Conservation (phyloP, 2,888 invertebrate species). For the Polyploca ridens region DNA sequence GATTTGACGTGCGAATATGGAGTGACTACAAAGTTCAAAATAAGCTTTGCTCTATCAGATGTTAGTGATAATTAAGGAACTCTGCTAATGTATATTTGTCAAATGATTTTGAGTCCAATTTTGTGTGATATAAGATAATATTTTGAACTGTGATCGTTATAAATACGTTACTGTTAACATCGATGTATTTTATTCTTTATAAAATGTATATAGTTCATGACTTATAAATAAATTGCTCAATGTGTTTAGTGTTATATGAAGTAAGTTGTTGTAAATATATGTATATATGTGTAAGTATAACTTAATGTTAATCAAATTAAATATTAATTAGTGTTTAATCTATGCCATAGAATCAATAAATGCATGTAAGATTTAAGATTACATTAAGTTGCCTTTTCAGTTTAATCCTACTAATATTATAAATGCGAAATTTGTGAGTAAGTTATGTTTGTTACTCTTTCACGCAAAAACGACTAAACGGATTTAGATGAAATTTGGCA, state of each 20-base stretch:
- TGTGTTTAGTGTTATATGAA: background rate
- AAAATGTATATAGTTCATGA: background rate
- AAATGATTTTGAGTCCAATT: constrained; percentile 14
- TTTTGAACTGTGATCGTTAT: constrained; percentile 16
- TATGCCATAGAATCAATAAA: too few relatives aligned
- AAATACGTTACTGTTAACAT: background rate
- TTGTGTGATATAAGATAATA: constrained; percentile 15
- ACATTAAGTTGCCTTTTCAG: too few relatives aligned
- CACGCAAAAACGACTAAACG: too few relatives aligned
- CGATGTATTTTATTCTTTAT: background rate
- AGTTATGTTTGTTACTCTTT: too few relatives aligned
- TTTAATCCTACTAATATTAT: too few relatives aligned
- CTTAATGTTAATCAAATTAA: too few relatives aligned
- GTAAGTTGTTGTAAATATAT: background rate
- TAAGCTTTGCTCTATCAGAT: background rate
- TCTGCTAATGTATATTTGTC: background rate
- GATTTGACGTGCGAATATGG: background rate
- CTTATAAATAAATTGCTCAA: background rate
- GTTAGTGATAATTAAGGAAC: background rate
- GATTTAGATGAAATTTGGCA: too few relatives aligned
- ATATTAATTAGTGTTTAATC: too few relatives aligned
- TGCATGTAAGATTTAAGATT: too few relatives aligned
- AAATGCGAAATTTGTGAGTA: too few relatives aligned
- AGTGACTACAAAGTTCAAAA: background rate
- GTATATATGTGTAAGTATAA: background rate